Conservation (phyloP, 2,888 invertebrate genomes). For the Napeogenes inachia region DNA sequence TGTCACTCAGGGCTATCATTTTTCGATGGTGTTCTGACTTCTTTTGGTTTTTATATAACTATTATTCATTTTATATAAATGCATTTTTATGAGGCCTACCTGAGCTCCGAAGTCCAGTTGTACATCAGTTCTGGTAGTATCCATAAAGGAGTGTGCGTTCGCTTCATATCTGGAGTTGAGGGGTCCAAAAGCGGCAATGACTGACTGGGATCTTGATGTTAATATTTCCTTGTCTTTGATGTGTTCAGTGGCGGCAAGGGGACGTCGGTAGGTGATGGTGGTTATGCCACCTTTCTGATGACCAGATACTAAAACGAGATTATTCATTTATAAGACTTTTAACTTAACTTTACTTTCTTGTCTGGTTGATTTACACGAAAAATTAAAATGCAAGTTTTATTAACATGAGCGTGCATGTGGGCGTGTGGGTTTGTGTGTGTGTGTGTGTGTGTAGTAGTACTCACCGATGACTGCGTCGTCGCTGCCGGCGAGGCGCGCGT, state of each 20-base stretch:
- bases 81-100: slow-evolving; percentile 47
- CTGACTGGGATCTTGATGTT: slow-evolving; percentile 82
- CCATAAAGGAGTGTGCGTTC: slow-evolving; percentile 86
- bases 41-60: not conserved
- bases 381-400: too few species aligned
- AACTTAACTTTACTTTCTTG: not conserved
- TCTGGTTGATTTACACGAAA: too few species aligned
- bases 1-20: not conserved
- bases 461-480: slow-evolving; percentile 84
- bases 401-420: too few species aligned
- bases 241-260: slow-evolving; percentile 85
- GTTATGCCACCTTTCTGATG: slow-evolving; percentile 88
- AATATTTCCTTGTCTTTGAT: slow-evolving; percentile 84
- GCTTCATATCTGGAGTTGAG: slow-evolving; percentile 88
- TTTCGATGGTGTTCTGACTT: not conserved
- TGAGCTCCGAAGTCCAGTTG: slow-evolving; percentile 86
- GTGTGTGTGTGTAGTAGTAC: slow-evolving; percentile 14
- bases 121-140: slow-evolving; percentile 84
- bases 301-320: slow-evolving; percentile 77
- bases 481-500: slow-evolving; percentile 86
- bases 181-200: slow-evolving; percentile 93
- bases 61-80: not conserved
- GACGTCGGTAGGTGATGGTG: slow-evolving; percentile 86
- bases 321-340: not conserved
- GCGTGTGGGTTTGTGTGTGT: too few species aligned